Percentiles rank a stretch among this genome's conserved stretches.
Evolutionary conservation across 1,140 invertebrate genomes (phyloP).

Genomic region (Calycopis cecrops): DNA sequence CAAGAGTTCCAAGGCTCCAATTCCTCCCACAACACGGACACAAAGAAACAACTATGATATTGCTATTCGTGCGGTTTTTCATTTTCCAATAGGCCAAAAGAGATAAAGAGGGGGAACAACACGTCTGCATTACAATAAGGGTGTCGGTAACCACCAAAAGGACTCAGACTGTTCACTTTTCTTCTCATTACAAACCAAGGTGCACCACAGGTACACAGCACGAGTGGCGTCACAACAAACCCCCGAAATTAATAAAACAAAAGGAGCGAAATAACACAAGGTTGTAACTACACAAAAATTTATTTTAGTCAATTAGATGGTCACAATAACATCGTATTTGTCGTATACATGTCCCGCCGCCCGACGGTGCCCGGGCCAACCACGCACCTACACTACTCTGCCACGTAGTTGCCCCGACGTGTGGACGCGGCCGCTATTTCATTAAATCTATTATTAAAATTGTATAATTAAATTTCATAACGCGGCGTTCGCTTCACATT

Average conservation of each 20-base stretch:
- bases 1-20: no score
- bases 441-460: slow-evolving; percentile 37
- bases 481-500: slow-evolving; percentile 29
- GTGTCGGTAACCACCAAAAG: no score
- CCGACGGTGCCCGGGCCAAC: slow-evolving; percentile 28
- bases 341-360: slow-evolving; percentile 67
- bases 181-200: no score
- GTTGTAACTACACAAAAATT: slow-evolving; percentile 69
- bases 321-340: slow-evolving; percentile 68
- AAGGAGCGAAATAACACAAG: slow-evolving; percentile 12
- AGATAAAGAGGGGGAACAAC: no score
- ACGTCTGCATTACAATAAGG: no score
- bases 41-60: no score
- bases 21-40: no score
- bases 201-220: neutral
- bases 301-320: slow-evolving; percentile 69
- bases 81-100: no score
- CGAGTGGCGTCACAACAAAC: neutral
- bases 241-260: neutral
- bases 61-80: no score
- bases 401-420: neutral
- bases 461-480: slow-evolving; percentile 36
- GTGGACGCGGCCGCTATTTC: slow-evolving; percentile 19
- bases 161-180: no score
- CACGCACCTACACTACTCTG: slow-evolving; percentile 19